Evolutionary conservation across 2,797 vertebrate species (phyloP), one percentile per base, ranked within the genome.

Genomic region (Aeoliscus strigatus): DNA sequence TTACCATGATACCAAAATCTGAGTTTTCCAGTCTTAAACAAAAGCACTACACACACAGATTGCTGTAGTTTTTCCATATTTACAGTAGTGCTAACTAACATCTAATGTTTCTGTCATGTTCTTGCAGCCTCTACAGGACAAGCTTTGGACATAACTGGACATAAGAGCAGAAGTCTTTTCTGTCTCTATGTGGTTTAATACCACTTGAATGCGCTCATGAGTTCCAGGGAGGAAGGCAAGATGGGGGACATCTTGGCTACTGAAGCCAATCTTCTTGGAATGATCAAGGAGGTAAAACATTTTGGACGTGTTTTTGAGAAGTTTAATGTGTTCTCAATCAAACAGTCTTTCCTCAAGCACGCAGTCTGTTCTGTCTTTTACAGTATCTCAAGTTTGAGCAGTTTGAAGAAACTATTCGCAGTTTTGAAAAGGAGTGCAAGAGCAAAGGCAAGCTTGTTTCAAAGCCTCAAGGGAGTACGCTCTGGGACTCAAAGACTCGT

Each of bases 341-440:
- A 3, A 21, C 3, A 21, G 18, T 3, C 6, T 3, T 3, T 6
- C 18, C 18, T 21, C 3, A n/a, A 18, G n/a, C n/a, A 37, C 1
- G 25, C 5, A 36, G 0, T 49, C 6, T 47, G 37, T 32, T 49
- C 8, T 53, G 9, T 46, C 15, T 42, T 51, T 70, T 57, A 2
- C 15, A 99, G 96, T 98, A 93, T 74, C 87, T 99, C 48, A 91
- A 87, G 56, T 95, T 91, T 81, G 89, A 84, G 0, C 90, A 93
- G 38, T 97, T 97, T 85, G 90, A 92, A 56, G 93, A 94, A 27
- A 96, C 95, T 0, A 63, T 89, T 58, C 77, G 83, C 45, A 77
- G 80, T n/a, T 94, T 98, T 71, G 87, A 90, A 39, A 91, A 89
- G 24, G 96, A 99, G 49, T 95, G 93, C 73, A 93, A 89, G 86